Base-by-base conservation (phyloP, 2,888 invertebrate species). In the Julus scandinavius region DNA sequence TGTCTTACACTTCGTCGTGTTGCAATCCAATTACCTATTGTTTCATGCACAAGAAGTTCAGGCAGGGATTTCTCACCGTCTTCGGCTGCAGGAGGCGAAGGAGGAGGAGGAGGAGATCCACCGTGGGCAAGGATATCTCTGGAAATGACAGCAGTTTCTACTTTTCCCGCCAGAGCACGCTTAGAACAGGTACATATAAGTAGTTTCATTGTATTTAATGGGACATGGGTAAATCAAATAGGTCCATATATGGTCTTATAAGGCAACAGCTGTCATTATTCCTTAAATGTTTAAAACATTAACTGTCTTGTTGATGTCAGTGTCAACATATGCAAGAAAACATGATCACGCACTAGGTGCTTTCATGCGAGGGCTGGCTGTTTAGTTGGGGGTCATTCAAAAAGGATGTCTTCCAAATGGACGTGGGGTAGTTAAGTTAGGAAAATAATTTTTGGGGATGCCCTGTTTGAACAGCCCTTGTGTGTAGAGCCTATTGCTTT, bases 11-110 rank as follows among this genome's bases (percentile, higher is more conserved):
- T 87, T 96, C 96, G 0, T 95, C 96, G 9, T 97, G 97, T 92
- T 96, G 96, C 92, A 98, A 98, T 92, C 97, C 97, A 0, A 96
- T 97, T 91, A 97, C 97, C 0, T 97, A 97, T 92, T 97, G 97
- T 93, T 97, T 97, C 93, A 96, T 97, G 96, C 97, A 97, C 92
- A 94, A 95, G 90, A 96, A 96, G 92, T 97, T 97, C 91, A 93
- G 96, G 13, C 95, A 96, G 90, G 96, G 96, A 0, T 96, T 97
- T 92, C 93, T 96, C 87, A 94, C 95, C 87, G 94, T 96, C 0
- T 96, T 97, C 92, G 95, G 95, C 90, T 95, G 95, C 90, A 94
- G 94, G 91, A n/a, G 20, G 20, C n/a, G 20, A 0, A n/a, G 20
- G 4, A 63, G 63, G 20, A 63, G 63, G 20, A n/a, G 63, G 63